Conservation (phyloP, 2,888 invertebrate species). For the Heliconius cydno region DNA sequence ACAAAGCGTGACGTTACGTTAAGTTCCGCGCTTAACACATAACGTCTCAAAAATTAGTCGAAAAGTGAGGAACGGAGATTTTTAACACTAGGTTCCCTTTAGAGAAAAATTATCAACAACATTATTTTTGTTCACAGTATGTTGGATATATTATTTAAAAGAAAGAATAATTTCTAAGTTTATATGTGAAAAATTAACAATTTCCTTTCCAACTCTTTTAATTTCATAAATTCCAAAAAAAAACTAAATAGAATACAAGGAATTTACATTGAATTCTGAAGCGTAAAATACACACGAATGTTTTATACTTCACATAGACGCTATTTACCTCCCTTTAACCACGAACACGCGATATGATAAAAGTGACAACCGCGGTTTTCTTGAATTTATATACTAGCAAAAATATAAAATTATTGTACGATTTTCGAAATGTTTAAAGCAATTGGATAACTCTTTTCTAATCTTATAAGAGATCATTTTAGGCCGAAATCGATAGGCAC, state of each 20-base stretch:
- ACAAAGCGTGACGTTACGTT: too few relatives aligned
- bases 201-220: too few relatives aligned
- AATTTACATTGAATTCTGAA: constrained; percentile 3
- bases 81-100: too few relatives aligned
- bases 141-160: too few relatives aligned
- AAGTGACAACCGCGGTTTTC: constrained; percentile 5
- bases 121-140: too few relatives aligned
- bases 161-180: too few relatives aligned
- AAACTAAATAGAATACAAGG: neutral
- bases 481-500: neutral
- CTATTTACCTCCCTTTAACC: constrained; percentile 8
- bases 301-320: neutral
- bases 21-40: neutral
- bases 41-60: constrained; percentile 51
- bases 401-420: neutral
- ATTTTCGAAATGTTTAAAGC: neutral
- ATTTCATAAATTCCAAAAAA: too few relatives aligned
- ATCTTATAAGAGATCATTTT: too few relatives aligned
- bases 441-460: too few relatives aligned
- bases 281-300: neutral
- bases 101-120: too few relatives aligned
- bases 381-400: constrained; percentile 4
- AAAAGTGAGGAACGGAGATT: neutral
- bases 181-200: too few relatives aligned
- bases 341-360: constrained; percentile 20